Base-by-base conservation (phyloP, 2,888 invertebrate genomes). In the Monochamus alternatus region DNA sequence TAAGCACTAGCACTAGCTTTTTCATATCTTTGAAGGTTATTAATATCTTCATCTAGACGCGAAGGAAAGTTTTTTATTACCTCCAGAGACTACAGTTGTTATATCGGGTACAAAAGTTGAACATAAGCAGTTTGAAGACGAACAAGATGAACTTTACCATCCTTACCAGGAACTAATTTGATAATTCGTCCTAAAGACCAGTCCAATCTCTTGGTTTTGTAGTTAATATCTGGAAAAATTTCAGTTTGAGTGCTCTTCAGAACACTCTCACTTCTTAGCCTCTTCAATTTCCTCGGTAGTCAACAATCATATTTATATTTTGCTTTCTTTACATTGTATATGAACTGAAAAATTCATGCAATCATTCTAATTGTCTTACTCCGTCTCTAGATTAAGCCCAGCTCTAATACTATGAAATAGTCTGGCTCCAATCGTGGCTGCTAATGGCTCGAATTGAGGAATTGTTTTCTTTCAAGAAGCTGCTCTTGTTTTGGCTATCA, bases 391-490 rank as follows among this genome's bases (percentile, higher is more conserved):
- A 12, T 72, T 69, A 7, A 84, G 51, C 32, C 71, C 65, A 52
- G 63, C 44, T 44, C 2, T 10, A 12, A 76, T 75, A 12, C 58
- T 71, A 8, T 63, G 51, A 22, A 73, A 76, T n/a, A 86, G 71
- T 74, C 84, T 74, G n/a, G 71, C 71, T 43, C 69, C 73, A 73
- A 76, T 73, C n/a, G 69, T 73, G 31, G 75, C 73, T 5, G 65
- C 74, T 43, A 78, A 55, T 38, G 77, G 44, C 73, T 80, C 76
- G 2, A 80, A 60, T 51, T 78, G 59, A n/a, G 78, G 78, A 7
- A 80, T 80, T 10, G 74, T 38, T 8, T 67, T 73, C 38, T 69
- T 73, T 38, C 75, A 44, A n/a, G 76, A 76, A n/a, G 75, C 73
- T 31, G 73, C 63, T 44, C 73, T 43, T 5, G 69, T 12, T 44